These are phyloP conservation scores for Tuberolachnus salignus DNA, from an alignment of 2,888 invertebrate genomes.

Conservation along the genomic window DNA sequence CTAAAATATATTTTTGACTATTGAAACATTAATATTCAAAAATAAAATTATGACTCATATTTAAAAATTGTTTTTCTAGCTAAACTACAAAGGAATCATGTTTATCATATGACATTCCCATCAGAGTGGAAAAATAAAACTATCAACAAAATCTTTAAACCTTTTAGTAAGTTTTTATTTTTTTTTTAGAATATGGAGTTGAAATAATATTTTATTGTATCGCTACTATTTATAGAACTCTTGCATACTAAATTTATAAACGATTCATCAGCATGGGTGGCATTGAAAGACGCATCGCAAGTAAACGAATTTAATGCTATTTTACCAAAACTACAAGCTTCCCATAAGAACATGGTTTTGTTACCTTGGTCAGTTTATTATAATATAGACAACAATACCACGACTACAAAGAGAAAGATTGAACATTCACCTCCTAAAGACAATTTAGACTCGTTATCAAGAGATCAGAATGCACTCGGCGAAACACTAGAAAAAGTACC, in stretches of 20 bases:
- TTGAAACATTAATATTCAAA: too few species aligned
- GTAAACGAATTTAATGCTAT: conserved; percentile 32
- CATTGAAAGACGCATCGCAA: conserved; percentile 31
- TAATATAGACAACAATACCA: conserved; percentile 4
- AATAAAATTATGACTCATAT: not conserved
- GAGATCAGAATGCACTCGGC: not conserved
- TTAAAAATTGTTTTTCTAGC: conserved; percentile 66
- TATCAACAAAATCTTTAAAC: conserved; percentile 74
- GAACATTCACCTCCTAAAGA: not conserved
- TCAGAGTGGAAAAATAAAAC: conserved; percentile 75
- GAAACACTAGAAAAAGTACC: conserved; percentile 39
- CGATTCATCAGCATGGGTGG: conserved; percentile 51
- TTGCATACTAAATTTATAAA: conserved; percentile 47
- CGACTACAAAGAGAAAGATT: conserved; percentile 28
- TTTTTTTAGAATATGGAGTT: not conserved
- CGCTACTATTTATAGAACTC: too few species aligned
- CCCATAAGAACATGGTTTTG: conserved; percentile 32
- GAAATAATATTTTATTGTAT: not conserved
- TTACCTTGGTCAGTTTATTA: conserved; percentile 43
- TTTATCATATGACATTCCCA: conserved; percentile 81
- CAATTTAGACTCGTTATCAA: not conserved
- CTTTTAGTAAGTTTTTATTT: conserved; percentile 70
- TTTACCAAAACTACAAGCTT: conserved; percentile 40
- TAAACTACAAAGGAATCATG: conserved; percentile 74
- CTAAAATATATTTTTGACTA: too few species aligned